A percentile compares a stretch with the other conserved stretches of the same genome.
phyloP scores from a whole-genome alignment of 2,113 vertebrate genomes.

The Tiliqua scincoides region DNA sequence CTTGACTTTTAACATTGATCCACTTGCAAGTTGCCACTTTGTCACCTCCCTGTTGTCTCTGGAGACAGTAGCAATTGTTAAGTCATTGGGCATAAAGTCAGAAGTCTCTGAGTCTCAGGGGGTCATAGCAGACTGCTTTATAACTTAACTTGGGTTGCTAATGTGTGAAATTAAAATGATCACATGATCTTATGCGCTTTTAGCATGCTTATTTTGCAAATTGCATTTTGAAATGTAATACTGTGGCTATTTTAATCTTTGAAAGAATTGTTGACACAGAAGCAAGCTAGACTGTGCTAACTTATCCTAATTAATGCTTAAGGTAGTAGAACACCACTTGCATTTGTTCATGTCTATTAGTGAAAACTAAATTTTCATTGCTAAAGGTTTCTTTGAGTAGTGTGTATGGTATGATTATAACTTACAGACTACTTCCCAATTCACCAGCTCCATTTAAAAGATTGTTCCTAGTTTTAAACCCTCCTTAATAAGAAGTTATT shows the following conservation, averaged over 20 bases:
- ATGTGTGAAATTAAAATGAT: not conserved
- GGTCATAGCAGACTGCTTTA: not conserved
- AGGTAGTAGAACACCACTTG: not conserved
- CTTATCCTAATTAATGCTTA: not conserved
- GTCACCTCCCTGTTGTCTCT: not conserved
- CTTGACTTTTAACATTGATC: constrained; percentile 8
- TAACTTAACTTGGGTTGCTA: not conserved
- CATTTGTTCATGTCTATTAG: not conserved
- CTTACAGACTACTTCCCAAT: not conserved
- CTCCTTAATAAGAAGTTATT: not conserved
- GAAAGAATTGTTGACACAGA: not conserved
- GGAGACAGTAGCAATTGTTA: not conserved
- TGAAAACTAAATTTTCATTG: not conserved
- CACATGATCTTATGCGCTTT: not conserved
- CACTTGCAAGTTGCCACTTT: not conserved
- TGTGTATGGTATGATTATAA: not conserved
- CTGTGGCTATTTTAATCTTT: not conserved
- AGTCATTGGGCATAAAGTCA: not conserved
- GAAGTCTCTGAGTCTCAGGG: not conserved
- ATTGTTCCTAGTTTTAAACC: not conserved
- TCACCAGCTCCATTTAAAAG: not conserved
- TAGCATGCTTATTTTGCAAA: not conserved
- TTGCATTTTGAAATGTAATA: not conserved
- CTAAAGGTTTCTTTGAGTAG: not conserved
- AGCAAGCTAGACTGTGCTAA: not conserved